Base-by-base conservation (phyloP, 2,888 invertebrate genomes). In the Hydrotaea diabolus region DNA sequence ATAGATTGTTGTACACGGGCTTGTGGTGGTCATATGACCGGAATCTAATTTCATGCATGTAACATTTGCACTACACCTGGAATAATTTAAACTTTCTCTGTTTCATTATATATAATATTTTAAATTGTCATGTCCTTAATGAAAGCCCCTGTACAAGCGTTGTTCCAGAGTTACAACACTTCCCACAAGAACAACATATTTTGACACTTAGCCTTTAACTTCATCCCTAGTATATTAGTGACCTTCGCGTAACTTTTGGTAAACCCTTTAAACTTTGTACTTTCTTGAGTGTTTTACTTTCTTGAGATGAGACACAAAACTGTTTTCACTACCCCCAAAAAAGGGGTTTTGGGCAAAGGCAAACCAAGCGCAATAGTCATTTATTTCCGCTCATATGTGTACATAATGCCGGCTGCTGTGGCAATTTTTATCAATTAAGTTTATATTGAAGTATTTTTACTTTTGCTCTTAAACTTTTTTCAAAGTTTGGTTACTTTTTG, bases 341-440 rank as follows among this genome's bases (percentile, higher is more conserved):
- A 3, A 36, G 36, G 13, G 26, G 59, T 59, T 59, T 19, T 13
- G 15, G 13, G 53, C 26, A n/a, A 31, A 31, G 36, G 62, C 62
- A 62, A 17, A 23, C 31, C 2, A 4, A 2, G 7, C 3, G 3
- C 31, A 31, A 7, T 7, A 31, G 31, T 31, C 31, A 36, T 36
- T 62, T 62, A 62, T 62, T 62, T 62, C 8, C 7, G 39, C 13
- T 39, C 13, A 11, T 39, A 11, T 39, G 11, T 8, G 39, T 55
- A 19, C 17, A 21, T 55, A 21, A 21, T 21, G 17, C 19, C 53
- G 19, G n/a, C 2, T 36, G n/a, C 19, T 55, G 55, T 55, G 55
- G 19, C 21, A 55, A 21, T 66, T 66, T n/a, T 66, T 69, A 69
- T 69, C 69, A 69, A 69, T 69, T 69, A 69, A 39, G 39, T 46